phyloP scores from a whole-genome alignment of 2,113 vertebrate species.

The Caretta caretta region DNA sequence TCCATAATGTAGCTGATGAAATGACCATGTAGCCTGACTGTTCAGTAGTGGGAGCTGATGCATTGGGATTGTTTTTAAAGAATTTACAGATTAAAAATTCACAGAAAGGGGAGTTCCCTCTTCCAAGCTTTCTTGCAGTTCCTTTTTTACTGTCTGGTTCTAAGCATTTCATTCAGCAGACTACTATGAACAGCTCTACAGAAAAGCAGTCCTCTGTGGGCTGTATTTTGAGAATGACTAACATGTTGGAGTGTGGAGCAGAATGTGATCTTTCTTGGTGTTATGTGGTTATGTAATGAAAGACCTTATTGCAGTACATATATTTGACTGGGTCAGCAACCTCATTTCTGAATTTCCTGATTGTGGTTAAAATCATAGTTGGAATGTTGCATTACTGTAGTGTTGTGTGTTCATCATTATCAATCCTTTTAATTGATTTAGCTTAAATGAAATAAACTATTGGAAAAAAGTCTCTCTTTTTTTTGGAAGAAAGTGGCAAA shows the following conservation, averaged over 20 bases:
- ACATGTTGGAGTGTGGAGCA: not conserved
- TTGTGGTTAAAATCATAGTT: not conserved
- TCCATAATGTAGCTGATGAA: not conserved
- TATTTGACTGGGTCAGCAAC: not conserved
- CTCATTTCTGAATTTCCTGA: not conserved
- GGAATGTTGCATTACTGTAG: not conserved
- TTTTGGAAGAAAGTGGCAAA: not conserved
- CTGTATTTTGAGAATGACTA: not conserved
- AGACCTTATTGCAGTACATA: not conserved
- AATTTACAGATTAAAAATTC: not conserved
- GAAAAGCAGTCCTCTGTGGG: not conserved
- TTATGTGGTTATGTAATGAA: not conserved
- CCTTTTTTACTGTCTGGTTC: not conserved
- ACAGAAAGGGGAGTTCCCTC: not conserved
- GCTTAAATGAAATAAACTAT: not conserved
- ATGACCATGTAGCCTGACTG: not conserved
- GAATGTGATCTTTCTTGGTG: not conserved
- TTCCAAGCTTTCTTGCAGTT: not conserved
- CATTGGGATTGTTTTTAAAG: conserved; percentile 1
- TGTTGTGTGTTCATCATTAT: not conserved
- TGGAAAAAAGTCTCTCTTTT: not conserved
- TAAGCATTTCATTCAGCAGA: not conserved
- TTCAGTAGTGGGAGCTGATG: not conserved
- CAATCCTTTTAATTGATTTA: not conserved
- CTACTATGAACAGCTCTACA: not conserved